These are phyloP conservation scores for Epinotia ramella DNA, from an alignment of 2,888 invertebrate species.

Conservation along the genomic window DNA sequence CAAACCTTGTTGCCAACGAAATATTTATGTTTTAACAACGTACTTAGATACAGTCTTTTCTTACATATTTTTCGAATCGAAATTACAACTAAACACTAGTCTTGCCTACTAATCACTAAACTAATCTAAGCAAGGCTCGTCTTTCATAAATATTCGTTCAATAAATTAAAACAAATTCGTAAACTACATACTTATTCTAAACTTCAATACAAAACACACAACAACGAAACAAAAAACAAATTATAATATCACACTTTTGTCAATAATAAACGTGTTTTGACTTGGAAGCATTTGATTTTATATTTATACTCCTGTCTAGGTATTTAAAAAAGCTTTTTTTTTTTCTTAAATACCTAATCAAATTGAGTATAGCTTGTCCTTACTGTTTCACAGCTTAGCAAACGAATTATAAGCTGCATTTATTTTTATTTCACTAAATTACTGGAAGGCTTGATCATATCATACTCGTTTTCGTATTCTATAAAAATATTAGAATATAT, in stretches of 20 bases:
- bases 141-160: conserved; percentile 82
- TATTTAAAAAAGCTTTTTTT: conserved; percentile 14
- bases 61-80: conserved; percentile 58
- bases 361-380: conserved; percentile 48
- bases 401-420: conserved; percentile 76
- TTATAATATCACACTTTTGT: conserved; percentile 83
- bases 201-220: conserved; percentile 82
- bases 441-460: conserved; percentile 85
- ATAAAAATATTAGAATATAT: conserved; percentile 85
- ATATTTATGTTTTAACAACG: background rate
- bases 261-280: conserved; percentile 69
- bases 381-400: conserved; percentile 74
- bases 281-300: conserved; percentile 76
- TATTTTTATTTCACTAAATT: conserved; percentile 78
- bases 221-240: conserved; percentile 83
- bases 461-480: conserved; percentile 80
- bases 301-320: conserved; percentile 52
- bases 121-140: conserved; percentile 85
- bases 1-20: background rate
- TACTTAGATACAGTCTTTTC: background rate
- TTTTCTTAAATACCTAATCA: conserved; percentile 22
- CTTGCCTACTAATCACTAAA: conserved; percentile 77
- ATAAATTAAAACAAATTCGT: conserved; percentile 77
- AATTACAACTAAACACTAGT: conserved; percentile 54
- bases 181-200: conserved; percentile 76